These are phyloP conservation scores for Ecliptopera silaceata DNA, from an alignment of 2,888 invertebrate genomes.

Conservation along the genomic window DNA sequence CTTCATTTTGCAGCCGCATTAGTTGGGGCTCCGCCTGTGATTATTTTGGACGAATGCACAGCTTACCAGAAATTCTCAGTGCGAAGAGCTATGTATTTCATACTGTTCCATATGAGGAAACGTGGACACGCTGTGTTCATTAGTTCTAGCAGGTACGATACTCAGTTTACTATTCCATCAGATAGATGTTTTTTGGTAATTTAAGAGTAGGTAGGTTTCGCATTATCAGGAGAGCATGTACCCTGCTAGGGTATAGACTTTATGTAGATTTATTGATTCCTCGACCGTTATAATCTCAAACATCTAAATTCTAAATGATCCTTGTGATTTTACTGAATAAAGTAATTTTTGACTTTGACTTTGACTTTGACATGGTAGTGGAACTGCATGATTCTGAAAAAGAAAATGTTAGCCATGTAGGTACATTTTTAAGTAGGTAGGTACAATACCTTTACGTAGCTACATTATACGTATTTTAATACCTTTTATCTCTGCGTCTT, in stretches of 20 bases:
- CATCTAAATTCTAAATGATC: no score
- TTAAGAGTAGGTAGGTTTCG: no score
- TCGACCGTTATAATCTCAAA: no score
- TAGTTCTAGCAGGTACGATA: constrained; percentile 56
- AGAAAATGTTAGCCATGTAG: no score
- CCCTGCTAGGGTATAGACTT: no score
- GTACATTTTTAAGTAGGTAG: no score
- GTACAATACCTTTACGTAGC: background rate
- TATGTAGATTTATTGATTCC: no score
- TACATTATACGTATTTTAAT: no score
- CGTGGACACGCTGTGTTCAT: constrained; percentile 62
- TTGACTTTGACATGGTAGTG: no score
- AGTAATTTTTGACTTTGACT: no score
- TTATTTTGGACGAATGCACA: constrained; percentile 67
- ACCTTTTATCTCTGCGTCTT: background rate
- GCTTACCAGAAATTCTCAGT: constrained; percentile 62
- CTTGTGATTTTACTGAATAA: no score
- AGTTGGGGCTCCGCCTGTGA: constrained; percentile 62
- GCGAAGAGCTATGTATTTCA: constrained; percentile 61
- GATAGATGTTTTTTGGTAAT: background rate
- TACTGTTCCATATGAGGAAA: constrained; percentile 55
- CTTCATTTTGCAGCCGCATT: constrained; percentile 64
- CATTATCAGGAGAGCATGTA: no score
- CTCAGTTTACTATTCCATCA: background rate
- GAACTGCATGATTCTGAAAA: background rate